Conservation (phyloP, 2,113 vertebrate species). For the Camelus bactrianus region DNA sequence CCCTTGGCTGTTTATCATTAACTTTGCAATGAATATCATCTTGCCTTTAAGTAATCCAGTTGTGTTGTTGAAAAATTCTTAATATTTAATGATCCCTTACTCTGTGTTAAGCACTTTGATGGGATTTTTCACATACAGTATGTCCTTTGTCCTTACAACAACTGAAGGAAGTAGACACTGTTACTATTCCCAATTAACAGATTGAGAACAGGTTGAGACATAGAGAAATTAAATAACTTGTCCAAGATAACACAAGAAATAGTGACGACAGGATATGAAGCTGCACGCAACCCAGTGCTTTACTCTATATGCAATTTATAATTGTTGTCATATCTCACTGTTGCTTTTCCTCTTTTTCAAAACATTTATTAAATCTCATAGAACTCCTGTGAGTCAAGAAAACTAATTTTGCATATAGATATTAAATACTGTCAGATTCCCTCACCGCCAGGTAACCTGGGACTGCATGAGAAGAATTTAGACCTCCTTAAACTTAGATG, state of each 20-base stretch:
- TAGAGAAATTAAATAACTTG: not conserved
- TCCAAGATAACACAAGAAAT: not conserved
- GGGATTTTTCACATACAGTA: not conserved
- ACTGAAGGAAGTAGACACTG: not conserved
- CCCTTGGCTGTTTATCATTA: not conserved
- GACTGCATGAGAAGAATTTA: not conserved
- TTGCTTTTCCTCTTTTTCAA: not conserved
- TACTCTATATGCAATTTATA: not conserved
- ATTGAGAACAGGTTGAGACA: not conserved
- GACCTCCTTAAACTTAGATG: not conserved
- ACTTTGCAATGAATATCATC: not conserved
- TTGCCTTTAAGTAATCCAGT: slow-evolving; percentile 31
- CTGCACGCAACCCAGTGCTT: not conserved
- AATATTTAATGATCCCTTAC: not conserved
- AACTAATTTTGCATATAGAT: not conserved
- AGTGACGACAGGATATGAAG: not conserved
- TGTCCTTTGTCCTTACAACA: not conserved
- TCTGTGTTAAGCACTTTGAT: not conserved
- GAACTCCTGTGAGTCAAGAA: slow-evolving; percentile 12
- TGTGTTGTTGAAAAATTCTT: slow-evolving; percentile 29
- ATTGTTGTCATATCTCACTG: not conserved
- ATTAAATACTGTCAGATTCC: not conserved
- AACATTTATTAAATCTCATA: not conserved
- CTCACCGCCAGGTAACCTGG: not conserved
- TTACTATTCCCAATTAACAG: not conserved